Conservation (phyloP, 2,888 invertebrate genomes). For the Trachelus troglodyta region DNA sequence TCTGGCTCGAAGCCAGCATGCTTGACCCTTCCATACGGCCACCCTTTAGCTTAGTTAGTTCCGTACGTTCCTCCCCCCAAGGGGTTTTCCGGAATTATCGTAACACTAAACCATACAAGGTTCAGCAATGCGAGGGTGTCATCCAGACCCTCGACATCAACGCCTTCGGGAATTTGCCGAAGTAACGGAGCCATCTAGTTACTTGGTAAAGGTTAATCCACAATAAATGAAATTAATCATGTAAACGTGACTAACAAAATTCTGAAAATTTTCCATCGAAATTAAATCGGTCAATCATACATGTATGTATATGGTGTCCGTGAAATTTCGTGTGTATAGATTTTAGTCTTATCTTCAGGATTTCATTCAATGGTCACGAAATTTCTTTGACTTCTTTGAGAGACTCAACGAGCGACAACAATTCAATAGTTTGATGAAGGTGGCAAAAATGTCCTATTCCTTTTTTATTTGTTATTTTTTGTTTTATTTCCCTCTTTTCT, state of each 20-base stretch:
- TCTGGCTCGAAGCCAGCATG: conserved; percentile 46
- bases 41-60: conserved; percentile 50
- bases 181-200: neutral
- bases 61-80: conserved; percentile 33
- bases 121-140: conserved; percentile 25
- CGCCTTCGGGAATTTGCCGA: conserved; percentile 6
- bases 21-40: conserved; percentile 50
- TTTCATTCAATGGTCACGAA: neutral
- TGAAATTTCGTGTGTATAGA: neutral
- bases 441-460: neutral
- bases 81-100: conserved; percentile 52
- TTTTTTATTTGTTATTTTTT: neutral
- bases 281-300: neutral
- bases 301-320: neutral
- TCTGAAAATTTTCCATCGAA: neutral
- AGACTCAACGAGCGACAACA: neutral
- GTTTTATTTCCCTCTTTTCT: neutral
- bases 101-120: conserved; percentile 47
- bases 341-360: neutral
- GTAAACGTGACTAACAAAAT: neutral
- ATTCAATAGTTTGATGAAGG: neutral
- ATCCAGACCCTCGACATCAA: conserved; percentile 15
- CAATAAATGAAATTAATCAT: neutral
- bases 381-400: neutral
- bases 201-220: neutral